Evolutionary conservation across 2,113 vertebrate genomes (phyloP).

Genomic region (Oenanthe oenanthe): DNA sequence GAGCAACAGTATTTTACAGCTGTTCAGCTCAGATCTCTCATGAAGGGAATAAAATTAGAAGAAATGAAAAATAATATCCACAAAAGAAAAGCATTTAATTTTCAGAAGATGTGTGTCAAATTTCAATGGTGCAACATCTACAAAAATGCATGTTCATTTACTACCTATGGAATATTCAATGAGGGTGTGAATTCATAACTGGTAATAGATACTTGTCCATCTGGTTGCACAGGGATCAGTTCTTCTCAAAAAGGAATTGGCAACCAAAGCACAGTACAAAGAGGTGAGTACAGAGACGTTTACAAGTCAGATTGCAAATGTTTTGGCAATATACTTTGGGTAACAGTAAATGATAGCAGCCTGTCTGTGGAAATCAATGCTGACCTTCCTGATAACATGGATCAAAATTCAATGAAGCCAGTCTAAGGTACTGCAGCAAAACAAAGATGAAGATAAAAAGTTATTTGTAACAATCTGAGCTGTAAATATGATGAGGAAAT

Average conservation of each 20-base stretch:
- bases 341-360: neutral
- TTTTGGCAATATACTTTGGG: neutral
- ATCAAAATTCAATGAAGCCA: neutral
- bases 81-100: neutral
- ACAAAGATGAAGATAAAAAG: neutral
- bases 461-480: neutral
- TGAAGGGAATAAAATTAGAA: neutral
- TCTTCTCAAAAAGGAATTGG: neutral
- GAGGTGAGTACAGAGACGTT: neutral
- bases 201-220: neutral
- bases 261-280: neutral
- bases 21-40: neutral
- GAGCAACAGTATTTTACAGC: neutral
- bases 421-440: neutral
- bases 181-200: neutral
- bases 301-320: neutral
- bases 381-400: neutral
- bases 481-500: neutral
- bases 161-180: neutral
- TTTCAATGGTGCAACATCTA: neutral
- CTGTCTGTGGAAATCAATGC: neutral
- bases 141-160: neutral
- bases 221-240: neutral
- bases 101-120: neutral
- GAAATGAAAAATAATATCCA: neutral